Evolutionary conservation across 2,888 invertebrate genomes (phyloP).

Genomic region (Eueremaeus valkanovi): DNA sequence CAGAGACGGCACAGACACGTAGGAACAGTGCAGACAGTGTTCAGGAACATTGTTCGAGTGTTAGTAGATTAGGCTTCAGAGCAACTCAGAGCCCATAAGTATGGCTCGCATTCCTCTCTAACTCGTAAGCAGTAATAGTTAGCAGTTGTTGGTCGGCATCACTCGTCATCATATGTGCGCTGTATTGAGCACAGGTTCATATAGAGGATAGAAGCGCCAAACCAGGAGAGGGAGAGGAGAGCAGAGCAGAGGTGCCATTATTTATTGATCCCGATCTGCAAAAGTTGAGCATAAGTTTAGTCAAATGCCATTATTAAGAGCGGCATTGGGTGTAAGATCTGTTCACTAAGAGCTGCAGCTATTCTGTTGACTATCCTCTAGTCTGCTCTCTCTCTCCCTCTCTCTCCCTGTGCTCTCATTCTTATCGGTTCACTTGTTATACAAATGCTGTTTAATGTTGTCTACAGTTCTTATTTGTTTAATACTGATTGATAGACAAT

Average conservation of each 20-base stretch:
- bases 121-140: background rate
- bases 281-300: slow-evolving; percentile 33
- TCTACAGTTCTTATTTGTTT: slow-evolving; percentile 2
- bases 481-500: slow-evolving; percentile 23
- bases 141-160: background rate
- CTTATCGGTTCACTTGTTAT: slow-evolving; percentile 12
- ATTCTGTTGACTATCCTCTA: background rate
- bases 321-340: background rate
- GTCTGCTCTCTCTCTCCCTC: background rate
- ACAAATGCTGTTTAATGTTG: slow-evolving; percentile 20
- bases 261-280: slow-evolving; percentile 25
- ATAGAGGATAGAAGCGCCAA: background rate
- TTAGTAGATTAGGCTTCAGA: too few relatives aligned
- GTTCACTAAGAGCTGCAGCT: background rate
- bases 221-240: background rate
- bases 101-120: background rate
- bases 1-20: background rate
- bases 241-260: slow-evolving; percentile 31
- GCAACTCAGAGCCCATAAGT: too few relatives aligned
- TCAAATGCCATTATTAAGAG: slow-evolving; percentile 7
- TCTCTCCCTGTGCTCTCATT: background rate
- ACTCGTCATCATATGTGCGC: background rate
- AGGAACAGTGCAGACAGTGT: too few relatives aligned
- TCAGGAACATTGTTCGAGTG: too few relatives aligned
- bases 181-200: slow-evolving; percentile 11